Evolutionary conservation across 2,797 vertebrate genomes (phyloP).

Genomic region (Hipposideros larvatus): DNA sequence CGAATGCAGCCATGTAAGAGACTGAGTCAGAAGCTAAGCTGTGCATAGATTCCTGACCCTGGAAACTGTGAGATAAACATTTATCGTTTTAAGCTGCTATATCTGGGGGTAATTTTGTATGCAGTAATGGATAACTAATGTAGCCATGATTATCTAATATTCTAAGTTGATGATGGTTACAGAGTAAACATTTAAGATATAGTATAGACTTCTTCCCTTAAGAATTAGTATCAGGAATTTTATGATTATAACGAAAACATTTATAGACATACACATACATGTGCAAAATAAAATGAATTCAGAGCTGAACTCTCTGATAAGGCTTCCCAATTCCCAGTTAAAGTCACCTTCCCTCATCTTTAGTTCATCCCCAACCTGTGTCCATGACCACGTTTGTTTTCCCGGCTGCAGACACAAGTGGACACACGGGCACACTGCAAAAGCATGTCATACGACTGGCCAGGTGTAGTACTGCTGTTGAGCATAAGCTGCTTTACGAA

Average conservation of each 20-base stretch:
- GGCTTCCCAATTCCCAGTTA: neutral
- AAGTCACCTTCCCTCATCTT: neutral
- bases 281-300: conserved; percentile 8
- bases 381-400: neutral
- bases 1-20: neutral
- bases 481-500: neutral
- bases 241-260: neutral
- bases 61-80: neutral
- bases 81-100: neutral
- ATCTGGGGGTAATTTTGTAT: neutral
- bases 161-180: neutral
- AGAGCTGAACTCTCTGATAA: neutral
- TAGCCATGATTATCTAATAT: neutral
- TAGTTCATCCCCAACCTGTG: neutral
- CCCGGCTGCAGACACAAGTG: neutral
- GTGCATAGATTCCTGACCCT: neutral
- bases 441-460: neutral
- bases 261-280: neutral
- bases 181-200: neutral
- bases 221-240: neutral
- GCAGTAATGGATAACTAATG: neutral
- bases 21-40: neutral
- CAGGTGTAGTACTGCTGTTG: neutral
- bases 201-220: neutral
- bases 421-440: neutral